These are phyloP conservation scores for Solea senegalensis DNA, from an alignment of 2,113 vertebrate genomes.

Conservation along the genomic window DNA sequence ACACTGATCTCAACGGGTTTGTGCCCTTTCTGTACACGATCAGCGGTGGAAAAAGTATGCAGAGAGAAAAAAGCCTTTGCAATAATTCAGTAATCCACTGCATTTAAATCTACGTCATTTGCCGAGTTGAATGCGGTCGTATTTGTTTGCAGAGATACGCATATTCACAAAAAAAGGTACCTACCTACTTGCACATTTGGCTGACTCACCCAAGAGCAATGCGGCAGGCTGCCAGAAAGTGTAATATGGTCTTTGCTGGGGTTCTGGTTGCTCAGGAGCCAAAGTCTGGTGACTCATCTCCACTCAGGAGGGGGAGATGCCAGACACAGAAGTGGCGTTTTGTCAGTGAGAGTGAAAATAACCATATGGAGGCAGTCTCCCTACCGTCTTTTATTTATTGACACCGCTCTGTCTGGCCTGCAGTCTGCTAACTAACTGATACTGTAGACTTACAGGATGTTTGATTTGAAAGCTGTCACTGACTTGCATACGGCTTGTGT, in stretches of 20 bases:
- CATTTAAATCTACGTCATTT: too few species aligned
- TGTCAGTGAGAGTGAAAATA: constrained; percentile 72
- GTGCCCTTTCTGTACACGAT: constrained; percentile 13
- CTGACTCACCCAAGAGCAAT: constrained; percentile 41
- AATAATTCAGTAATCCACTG: too few species aligned
- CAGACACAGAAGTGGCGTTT: constrained; percentile 69
- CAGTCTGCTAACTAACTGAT: constrained; percentile 54
- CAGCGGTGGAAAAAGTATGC: constrained; percentile 9
- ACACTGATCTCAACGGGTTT: constrained; percentile 42
- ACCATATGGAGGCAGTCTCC: constrained; percentile 69
- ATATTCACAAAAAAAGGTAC: neutral
- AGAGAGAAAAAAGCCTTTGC: too few species aligned
- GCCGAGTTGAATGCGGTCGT: neutral
- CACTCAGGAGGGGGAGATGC: constrained; percentile 65
- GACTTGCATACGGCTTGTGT: constrained; percentile 34
- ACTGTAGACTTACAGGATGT: constrained; percentile 47
- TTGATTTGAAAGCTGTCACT: constrained; percentile 48
- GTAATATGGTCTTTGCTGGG: constrained; percentile 57
- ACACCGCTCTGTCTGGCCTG: constrained; percentile 66
- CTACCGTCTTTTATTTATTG: constrained; percentile 75
- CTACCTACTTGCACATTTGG: constrained; percentile 31
- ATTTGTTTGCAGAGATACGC: neutral
- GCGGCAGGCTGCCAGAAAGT: constrained; percentile 45
- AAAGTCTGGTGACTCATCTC: constrained; percentile 73
- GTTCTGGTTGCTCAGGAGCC: constrained; percentile 61